These are phyloP conservation scores for Parazoanthus atlanticus DNA, from an alignment of 92 coral and sea anemone species.

Conservation along the genomic window DNA sequence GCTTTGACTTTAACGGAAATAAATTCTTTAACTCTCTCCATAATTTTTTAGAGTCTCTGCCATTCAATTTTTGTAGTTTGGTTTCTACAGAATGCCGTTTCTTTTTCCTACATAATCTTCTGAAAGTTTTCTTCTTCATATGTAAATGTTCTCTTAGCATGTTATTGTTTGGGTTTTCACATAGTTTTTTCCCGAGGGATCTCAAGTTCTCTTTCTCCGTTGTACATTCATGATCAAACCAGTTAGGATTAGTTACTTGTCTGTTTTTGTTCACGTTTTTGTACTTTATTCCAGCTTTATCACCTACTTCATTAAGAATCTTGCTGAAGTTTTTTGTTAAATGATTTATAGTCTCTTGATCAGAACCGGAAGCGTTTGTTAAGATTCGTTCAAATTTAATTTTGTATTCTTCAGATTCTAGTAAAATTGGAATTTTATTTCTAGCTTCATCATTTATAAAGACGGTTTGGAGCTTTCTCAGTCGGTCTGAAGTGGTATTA, in stretches of 20 bases:
- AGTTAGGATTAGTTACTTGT: slow-evolving; percentile 7
- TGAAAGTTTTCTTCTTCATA: slow-evolving; percentile 24
- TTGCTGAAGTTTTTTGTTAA: slow-evolving; percentile 22
- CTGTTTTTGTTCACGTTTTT: slow-evolving; percentile 15
- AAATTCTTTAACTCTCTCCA: slow-evolving; percentile 20
- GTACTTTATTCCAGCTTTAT: slow-evolving; percentile 21
- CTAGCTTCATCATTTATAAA: slow-evolving; percentile 12
- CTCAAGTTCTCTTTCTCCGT: slow-evolving; percentile 30
- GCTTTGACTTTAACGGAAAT: slow-evolving; percentile 18
- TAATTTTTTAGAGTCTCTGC: neutral
- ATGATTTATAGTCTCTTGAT: slow-evolving; percentile 23
- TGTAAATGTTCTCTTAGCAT: slow-evolving; percentile 11
- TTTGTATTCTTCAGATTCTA: slow-evolving; percentile 25
- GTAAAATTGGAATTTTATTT: slow-evolving; percentile 24
- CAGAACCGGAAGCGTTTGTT: slow-evolving; percentile 16
- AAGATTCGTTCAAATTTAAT: slow-evolving; percentile 16
- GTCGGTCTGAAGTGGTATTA: neutral
- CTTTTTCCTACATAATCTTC: slow-evolving; percentile 16
- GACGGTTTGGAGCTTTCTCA: slow-evolving; percentile 3
- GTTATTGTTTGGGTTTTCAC: slow-evolving; percentile 15
- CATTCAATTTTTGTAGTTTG: slow-evolving; percentile 5
- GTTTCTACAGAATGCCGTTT: slow-evolving; percentile 13
- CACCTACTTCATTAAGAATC: slow-evolving; percentile 22
- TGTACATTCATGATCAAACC: slow-evolving; percentile 18
- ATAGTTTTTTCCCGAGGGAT: slow-evolving; percentile 23